Evolutionary conservation across 2,888 invertebrate species (phyloP).

Genomic region (Agrilus mali): DNA sequence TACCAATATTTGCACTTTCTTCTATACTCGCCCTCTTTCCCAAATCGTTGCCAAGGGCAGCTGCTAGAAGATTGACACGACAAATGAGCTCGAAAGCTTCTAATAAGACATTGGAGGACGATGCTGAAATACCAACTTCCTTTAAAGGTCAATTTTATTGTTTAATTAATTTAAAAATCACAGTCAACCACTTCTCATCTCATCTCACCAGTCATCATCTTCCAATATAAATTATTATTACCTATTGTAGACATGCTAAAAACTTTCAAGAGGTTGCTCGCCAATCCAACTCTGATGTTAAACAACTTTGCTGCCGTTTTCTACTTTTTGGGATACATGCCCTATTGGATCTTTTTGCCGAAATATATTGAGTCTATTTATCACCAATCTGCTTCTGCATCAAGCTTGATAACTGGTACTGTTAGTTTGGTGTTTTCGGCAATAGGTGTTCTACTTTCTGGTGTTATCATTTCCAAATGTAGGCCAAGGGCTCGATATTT

Average conservation of each 20-base stretch:
- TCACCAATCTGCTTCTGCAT: slow-evolving; percentile 59
- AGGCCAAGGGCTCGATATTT: slow-evolving; percentile 53
- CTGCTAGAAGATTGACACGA: slow-evolving; percentile 36
- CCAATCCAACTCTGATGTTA: slow-evolving; percentile 55
- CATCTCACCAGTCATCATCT: no score
- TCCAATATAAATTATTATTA: no score
- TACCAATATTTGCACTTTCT: slow-evolving; percentile 44
- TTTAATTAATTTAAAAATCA: not conserved
- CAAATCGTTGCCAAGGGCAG: slow-evolving; percentile 52
- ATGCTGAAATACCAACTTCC: slow-evolving; percentile 31
- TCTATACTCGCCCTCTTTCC: slow-evolving; percentile 55
- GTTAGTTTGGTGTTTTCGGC: slow-evolving; percentile 59
- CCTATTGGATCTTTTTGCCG: slow-evolving; percentile 70
- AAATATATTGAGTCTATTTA: slow-evolving; percentile 77
- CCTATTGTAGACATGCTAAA: slow-evolving; percentile 53
- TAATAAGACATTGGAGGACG: slow-evolving; percentile 13
- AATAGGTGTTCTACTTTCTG: slow-evolving; percentile 53
- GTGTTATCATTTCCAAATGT: slow-evolving; percentile 50
- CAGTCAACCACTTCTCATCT: not conserved
- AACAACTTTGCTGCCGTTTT: slow-evolving; percentile 63
- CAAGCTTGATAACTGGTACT: slow-evolving; percentile 62
- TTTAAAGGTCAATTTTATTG: slow-evolving; percentile 25
- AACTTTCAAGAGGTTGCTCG: slow-evolving; percentile 49
- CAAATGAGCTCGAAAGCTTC: slow-evolving; percentile 15
- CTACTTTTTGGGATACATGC: slow-evolving; percentile 58